These are phyloP conservation scores for Phocoena phocoena DNA, from an alignment of 2,113 vertebrate genomes.

Conservation along the genomic window DNA sequence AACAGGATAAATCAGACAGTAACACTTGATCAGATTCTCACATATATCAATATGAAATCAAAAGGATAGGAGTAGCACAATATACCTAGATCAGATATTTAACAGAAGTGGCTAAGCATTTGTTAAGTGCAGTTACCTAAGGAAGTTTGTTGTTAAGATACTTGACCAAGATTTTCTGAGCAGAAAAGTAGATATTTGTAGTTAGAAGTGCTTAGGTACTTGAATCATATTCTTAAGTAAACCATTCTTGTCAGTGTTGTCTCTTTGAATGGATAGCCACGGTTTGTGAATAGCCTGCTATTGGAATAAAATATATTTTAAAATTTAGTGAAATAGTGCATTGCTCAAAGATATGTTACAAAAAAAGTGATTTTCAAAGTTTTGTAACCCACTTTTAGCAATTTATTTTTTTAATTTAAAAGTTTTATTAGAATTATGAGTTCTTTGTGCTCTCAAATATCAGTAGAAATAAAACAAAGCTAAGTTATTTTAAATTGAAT, in stretches of 20 bases:
- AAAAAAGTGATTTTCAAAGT: conserved; percentile 13
- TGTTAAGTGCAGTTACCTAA: background rate
- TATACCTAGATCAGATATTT: background rate
- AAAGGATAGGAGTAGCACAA: background rate
- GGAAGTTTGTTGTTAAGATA: background rate
- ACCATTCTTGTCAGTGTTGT: background rate
- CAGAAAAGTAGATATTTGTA: background rate
- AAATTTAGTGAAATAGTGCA: background rate
- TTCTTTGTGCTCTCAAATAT: conserved; percentile 62
- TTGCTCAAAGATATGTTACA: background rate
- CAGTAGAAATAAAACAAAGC: conserved; percentile 61
- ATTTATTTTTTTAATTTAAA: conserved; percentile 21
- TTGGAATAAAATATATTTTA: background rate
- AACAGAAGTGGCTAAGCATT: background rate
- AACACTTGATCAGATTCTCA: background rate
- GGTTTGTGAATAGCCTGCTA: background rate
- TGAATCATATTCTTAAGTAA: background rate
- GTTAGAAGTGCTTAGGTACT: background rate
- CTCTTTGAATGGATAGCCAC: background rate
- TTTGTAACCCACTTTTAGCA: background rate
- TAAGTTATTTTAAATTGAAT: conserved; percentile 36
- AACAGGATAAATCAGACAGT: background rate
- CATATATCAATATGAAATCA: background rate
- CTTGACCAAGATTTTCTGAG: background rate
- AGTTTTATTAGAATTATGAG: conserved; percentile 50